A percentile compares a stretch with the other conserved stretches of the same genome.
Evolutionary conservation across 2,888 invertebrate species (phyloP).

Genomic region (Tiphia femorata): DNA sequence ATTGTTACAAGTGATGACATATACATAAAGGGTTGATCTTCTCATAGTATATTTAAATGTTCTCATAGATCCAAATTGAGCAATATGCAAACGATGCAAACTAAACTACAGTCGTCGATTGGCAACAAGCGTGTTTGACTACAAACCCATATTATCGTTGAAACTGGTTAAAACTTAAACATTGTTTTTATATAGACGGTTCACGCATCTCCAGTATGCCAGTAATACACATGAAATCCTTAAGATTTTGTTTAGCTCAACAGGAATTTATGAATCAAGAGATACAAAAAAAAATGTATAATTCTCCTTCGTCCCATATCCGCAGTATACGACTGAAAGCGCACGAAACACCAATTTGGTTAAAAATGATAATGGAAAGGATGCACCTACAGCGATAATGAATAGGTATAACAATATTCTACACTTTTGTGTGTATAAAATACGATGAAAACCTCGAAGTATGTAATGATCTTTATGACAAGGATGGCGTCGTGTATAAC

Average conservation of each 20-base stretch:
- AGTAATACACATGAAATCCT: conserved; percentile 32
- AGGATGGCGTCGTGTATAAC: conserved; percentile 53
- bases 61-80: conserved; percentile 35
- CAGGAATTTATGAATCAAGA: conserved; percentile 20
- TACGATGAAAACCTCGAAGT: conserved; percentile 19
- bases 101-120: conserved; percentile 16
- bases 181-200: conserved; percentile 41
- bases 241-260: conserved; percentile 28
- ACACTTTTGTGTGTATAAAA: too few relatives aligned
- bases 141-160: conserved; percentile 30
- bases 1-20: too few relatives aligned
- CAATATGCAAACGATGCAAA: conserved; percentile 36
- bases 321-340: not conserved
- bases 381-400: too few relatives aligned
- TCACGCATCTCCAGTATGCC: conserved; percentile 42
- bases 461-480: conserved; percentile 37
- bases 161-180: conserved; percentile 34
- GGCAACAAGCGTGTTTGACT: conserved; percentile 31
- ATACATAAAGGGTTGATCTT: too few relatives aligned
- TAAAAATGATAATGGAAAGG: conserved; percentile 4
- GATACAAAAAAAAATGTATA: conserved; percentile 21
- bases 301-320: conserved; percentile 2
- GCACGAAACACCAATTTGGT: not conserved
- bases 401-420: too few relatives aligned
- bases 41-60: conserved; percentile 22